These are phyloP conservation scores for Lasioglossum albipes DNA, from an alignment of 1,140 invertebrate genomes.

Conservation along the genomic window DNA sequence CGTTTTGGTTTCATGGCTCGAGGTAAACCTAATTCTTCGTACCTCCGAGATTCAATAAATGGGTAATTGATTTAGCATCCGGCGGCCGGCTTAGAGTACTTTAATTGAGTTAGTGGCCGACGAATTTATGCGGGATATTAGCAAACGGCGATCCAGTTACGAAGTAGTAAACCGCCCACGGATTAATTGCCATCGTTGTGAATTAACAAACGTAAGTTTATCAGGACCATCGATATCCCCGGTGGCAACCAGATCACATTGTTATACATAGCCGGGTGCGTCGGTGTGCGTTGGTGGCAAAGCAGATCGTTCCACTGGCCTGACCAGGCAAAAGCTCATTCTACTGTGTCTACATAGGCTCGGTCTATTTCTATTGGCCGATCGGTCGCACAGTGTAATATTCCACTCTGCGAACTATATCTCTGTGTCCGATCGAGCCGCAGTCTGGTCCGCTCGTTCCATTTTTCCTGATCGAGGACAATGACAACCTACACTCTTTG, in stretches of 20 bases:
- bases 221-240: background rate
- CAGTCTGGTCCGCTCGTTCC: background rate
- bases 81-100: background rate
- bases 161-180: background rate
- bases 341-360: background rate
- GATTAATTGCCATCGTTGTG: background rate
- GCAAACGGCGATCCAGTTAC: background rate
- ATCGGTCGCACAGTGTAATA: no score
- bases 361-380: background rate
- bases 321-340: background rate
- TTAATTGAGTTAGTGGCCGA: conserved; percentile 16
- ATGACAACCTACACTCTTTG: background rate
- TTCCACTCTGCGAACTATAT: background rate
- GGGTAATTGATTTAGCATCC: conserved; percentile 40
- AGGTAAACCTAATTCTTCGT: no score
- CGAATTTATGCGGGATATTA: conserved; percentile 11
- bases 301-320: background rate
- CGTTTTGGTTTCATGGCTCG: no score
- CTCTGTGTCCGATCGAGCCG: background rate
- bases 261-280: background rate
- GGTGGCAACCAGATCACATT: background rate
- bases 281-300: background rate
- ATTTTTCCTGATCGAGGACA: background rate
- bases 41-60: background rate
- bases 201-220: background rate